Evolutionary conservation across 2,888 invertebrate genomes (phyloP).

Genomic region (Lasius platythorax): DNA sequence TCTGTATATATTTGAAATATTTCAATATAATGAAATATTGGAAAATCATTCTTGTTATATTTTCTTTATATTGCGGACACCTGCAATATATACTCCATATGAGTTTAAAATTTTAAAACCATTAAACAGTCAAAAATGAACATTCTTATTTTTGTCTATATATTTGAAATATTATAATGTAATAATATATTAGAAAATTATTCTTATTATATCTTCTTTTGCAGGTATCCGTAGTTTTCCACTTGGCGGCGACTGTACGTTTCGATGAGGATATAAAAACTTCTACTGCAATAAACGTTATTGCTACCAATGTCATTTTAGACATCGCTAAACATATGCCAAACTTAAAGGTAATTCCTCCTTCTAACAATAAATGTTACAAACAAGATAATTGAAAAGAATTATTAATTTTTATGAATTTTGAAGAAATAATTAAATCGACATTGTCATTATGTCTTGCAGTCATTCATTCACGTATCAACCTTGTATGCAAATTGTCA

Average conservation of each 20-base stretch:
- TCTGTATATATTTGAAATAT: background rate
- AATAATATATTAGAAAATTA: background rate
- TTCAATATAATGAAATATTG: background rate
- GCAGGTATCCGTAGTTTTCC: slow-evolving; percentile 88
- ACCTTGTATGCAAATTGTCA: slow-evolving; percentile 86
- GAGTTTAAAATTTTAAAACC: too few species aligned
- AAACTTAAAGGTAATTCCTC: slow-evolving; percentile 87
- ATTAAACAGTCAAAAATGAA: too few species aligned
- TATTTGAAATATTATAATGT: background rate
- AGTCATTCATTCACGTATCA: slow-evolving; percentile 85
- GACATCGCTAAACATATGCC: slow-evolving; percentile 89
- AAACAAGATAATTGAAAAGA: background rate
- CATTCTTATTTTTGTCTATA: too few species aligned
- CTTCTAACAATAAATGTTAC: background rate
- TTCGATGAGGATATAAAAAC: slow-evolving; percentile 91
- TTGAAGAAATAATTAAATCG: background rate
- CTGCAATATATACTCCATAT: too few species aligned
- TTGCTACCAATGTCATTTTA: slow-evolving; percentile 89
- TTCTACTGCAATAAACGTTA: slow-evolving; percentile 91
- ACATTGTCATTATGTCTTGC: slow-evolving; percentile 44
- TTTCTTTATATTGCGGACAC: slow-evolving; percentile 13
- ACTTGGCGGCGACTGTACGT: slow-evolving; percentile 92
- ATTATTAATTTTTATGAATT: background rate
- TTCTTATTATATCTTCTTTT: background rate
- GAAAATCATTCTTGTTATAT: background rate